Conservation (phyloP, 2,113 vertebrate species). For the Rafetus swinhoei region DNA sequence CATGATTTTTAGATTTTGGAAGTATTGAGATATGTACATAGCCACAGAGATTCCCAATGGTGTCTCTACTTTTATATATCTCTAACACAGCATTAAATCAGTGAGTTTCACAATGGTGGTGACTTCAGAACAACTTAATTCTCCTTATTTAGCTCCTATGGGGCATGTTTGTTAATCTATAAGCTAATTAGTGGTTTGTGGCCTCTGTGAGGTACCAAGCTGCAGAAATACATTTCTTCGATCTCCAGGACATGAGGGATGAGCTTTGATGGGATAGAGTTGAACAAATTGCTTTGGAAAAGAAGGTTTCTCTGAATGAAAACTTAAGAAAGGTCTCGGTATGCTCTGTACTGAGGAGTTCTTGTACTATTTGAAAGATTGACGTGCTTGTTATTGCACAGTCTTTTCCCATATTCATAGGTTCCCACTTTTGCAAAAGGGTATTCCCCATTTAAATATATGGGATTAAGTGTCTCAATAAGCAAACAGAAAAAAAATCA, state of each 20-base stretch:
- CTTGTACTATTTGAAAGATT: not conserved
- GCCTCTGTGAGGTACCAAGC: not conserved
- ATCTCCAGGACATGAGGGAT: not conserved
- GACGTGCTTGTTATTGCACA: not conserved
- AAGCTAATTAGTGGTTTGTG: not conserved
- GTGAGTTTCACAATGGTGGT: not conserved
- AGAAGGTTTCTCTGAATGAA: not conserved
- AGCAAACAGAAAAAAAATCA: not conserved
- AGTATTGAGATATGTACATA: not conserved
- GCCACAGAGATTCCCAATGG: accelerated
- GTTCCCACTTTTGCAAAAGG: not conserved
- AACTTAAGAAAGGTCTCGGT: not conserved
- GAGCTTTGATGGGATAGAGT: not conserved
- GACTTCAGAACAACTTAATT: slow-evolving; percentile 27
- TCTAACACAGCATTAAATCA: not conserved
- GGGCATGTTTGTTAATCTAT: not conserved
- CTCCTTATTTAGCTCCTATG: not conserved
- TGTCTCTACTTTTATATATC: not conserved
- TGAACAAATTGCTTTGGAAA: not conserved
- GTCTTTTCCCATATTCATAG: not conserved
- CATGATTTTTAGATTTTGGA: not conserved
- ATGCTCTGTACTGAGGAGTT: not conserved
- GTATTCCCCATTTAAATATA: not conserved
- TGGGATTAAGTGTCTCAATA: not conserved
- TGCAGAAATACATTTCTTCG: not conserved